Base-by-base conservation (phyloP, 2,113 vertebrate genomes). In the Symphodus melops region DNA sequence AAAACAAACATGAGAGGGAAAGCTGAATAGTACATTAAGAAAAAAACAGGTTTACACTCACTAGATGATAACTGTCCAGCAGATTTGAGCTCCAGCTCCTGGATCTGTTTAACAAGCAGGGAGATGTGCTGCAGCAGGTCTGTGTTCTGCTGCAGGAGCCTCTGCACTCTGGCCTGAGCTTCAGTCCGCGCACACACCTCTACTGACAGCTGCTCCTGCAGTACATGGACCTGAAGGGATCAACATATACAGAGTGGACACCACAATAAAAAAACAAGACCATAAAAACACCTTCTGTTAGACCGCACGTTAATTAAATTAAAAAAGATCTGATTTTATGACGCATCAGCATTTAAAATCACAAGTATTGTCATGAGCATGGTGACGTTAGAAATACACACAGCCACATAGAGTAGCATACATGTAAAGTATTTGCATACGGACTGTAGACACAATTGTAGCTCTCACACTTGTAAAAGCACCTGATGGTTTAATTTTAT, bases 51-150 rank as follows among this genome's bases (percentile, higher is more conserved):
- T 44, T 68, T 10, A 0, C 14, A 72, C 97, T 96, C 93, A 99
- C 97, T 96, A 28, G 96, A 91, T 0, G 77, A 94, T 78, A 95
- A 92, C 59, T 95, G 86, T 19, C 88, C 95, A 0, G 94, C 89
- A 55, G 97, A 87, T 89, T 97, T 97, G 81, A 97, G 93, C 91
- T 99, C 98, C 88, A 99, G 92, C 77, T 99, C 98, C 90, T 99
- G 97, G 86, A 99, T 95, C 88, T 99, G 98, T 85, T 95, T 96
- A 78, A 99, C 97, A 86, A 99, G 93, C 81, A 98, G 95, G 0
- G 98, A 98, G 84, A 99, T 95, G 87, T 99, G 98, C 64, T 97
- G 97, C 61, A 99, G 95, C 83, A 98, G 92, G 89, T 98, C 97
- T 13, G 96, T 97, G 92, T 99, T 99, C 94, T 98, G 98, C 68